Evolutionary conservation across 2,888 invertebrate genomes (phyloP).

Genomic region (Cephalotes varians): DNA sequence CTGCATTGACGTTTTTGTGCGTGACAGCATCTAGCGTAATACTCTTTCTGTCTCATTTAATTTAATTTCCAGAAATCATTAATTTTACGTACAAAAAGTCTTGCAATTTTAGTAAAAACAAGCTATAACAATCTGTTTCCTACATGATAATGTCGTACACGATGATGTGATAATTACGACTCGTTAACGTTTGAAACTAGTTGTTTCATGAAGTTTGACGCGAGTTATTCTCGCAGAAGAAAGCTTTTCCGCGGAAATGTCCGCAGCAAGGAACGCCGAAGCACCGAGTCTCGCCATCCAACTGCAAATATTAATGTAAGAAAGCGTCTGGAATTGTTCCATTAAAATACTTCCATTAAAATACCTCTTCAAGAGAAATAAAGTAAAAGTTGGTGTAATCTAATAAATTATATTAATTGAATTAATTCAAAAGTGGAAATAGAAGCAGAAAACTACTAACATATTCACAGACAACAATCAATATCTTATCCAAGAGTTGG

Average conservation of each 20-base stretch:
- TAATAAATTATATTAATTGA: background rate
- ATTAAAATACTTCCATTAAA: conserved; percentile 42
- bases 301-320: conserved; percentile 36
- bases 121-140: background rate
- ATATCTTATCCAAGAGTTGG: conserved; percentile 4
- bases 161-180: conserved; percentile 18
- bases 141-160: background rate
- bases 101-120: conserved; percentile 2
- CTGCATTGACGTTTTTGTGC: background rate
- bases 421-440: background rate
- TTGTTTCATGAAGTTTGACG: conserved; percentile 1
- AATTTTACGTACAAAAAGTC: background rate
- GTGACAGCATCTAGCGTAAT: background rate
- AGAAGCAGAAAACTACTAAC: background rate
- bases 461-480: background rate
- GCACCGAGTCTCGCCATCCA: background rate
- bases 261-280: background rate
- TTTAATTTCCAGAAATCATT: background rate
- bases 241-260: conserved; percentile 37
- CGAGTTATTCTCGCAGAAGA: conserved; percentile 8
- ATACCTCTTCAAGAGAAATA: background rate
- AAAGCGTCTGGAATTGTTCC: background rate
- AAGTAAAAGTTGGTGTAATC: background rate
- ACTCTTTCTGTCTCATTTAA: background rate
- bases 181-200: conserved; percentile 30